Evolutionary conservation across 2,113 vertebrate species (phyloP).

Genomic region (Malurus cyaneus): DNA sequence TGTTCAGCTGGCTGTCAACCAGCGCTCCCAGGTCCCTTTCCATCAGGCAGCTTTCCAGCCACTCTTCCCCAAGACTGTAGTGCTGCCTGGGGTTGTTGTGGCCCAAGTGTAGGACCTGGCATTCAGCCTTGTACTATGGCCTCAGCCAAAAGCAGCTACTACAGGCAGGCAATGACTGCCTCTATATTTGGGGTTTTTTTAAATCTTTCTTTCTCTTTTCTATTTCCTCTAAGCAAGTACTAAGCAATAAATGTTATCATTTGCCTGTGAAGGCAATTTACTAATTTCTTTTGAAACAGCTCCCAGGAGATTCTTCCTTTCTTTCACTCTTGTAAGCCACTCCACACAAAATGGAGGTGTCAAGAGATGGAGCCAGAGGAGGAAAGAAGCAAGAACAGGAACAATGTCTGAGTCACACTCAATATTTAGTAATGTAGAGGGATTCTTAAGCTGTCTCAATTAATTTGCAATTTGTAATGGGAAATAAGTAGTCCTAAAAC

Average conservation of each 20-base stretch:
- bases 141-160: background rate
- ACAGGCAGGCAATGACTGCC: background rate
- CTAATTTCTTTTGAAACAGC: background rate
- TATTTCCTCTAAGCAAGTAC: background rate
- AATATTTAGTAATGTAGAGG: background rate
- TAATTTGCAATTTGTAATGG: background rate
- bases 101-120: background rate
- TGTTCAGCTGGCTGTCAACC: fast-evolving
- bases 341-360: background rate
- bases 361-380: background rate
- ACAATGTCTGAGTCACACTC: fast-evolving
- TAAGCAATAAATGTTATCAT: background rate
- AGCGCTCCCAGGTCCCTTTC: background rate
- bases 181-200: background rate
- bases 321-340: background rate
- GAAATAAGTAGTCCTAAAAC: background rate
- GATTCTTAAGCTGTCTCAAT: background rate
- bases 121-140: fast-evolving
- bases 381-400: background rate
- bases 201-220: background rate
- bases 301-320: background rate
- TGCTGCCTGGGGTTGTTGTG: background rate
- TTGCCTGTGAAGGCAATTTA: background rate
- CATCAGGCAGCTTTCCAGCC: background rate
- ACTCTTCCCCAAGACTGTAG: background rate